A percentile compares a stretch with the other conserved stretches of the same genome.
phyloP scores from a whole-genome alignment of 2,113 vertebrate species.

The Ophthalmolycus amberensis region DNA sequence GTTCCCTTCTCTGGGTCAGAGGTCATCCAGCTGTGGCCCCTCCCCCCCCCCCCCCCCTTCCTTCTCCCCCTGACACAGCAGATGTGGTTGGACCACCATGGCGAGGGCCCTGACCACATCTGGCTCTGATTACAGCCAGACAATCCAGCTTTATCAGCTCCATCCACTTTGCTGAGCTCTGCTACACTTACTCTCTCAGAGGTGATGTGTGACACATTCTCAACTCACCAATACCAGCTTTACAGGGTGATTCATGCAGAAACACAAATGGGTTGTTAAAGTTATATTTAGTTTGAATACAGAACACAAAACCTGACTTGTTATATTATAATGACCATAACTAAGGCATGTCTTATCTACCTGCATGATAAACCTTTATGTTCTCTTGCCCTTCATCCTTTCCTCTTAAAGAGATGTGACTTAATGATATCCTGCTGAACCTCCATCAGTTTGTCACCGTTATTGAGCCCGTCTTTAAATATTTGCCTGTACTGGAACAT shows the following conservation, averaged over 20 bases:
- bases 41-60: constrained; percentile 43
- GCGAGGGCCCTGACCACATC: constrained; percentile 82
- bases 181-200: constrained; percentile 72
- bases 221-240: constrained; percentile 71
- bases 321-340: constrained; percentile 12
- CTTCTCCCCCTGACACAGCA: constrained; percentile 75
- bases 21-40: constrained; percentile 85
- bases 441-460: constrained; percentile 64
- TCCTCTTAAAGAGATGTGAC: constrained; percentile 75
- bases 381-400: constrained; percentile 10
- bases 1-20: constrained; percentile 80
- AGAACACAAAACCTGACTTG: constrained; percentile 12
- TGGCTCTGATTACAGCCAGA: constrained; percentile 84
- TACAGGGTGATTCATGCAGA: constrained; percentile 69
- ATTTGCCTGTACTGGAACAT: constrained; percentile 43
- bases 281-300: constrained; percentile 24
- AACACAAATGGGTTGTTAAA: constrained; percentile 24
- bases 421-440: constrained; percentile 83
- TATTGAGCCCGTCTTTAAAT: constrained; percentile 19
- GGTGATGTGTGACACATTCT: constrained; percentile 80
- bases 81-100: constrained; percentile 83
- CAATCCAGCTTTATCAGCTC: constrained; percentile 84
- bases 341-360: constrained; percentile 16
- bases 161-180: constrained; percentile 75
- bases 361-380: constrained; percentile 30